Conservation (phyloP, 2,888 invertebrate genomes). For the Vannuccia rotundouncinata region DNA sequence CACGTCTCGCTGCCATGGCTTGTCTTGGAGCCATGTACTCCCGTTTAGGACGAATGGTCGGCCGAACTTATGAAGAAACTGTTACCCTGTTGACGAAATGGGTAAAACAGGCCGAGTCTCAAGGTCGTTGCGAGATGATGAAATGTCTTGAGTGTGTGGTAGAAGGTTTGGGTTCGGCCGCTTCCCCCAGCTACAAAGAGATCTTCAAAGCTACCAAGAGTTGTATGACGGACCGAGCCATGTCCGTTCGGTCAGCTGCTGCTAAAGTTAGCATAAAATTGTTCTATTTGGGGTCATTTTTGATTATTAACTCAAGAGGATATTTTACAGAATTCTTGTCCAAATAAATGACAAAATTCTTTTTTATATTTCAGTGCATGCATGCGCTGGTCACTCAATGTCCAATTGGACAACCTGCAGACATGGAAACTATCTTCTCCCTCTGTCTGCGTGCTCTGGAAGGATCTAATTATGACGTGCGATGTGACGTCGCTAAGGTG, state of each 20-base stretch:
- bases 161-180: conserved; percentile 87
- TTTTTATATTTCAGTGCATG: conserved; percentile 34
- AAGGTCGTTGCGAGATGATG: conserved; percentile 92
- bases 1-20: conserved; percentile 89
- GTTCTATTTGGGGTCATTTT: not conserved
- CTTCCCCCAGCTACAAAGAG: conserved; percentile 63
- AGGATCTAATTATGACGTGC: conserved; percentile 80
- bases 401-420: conserved; percentile 30
- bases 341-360: too few relatives aligned
- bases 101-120: conserved; percentile 64
- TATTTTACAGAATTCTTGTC: too few relatives aligned
- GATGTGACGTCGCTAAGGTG: conserved; percentile 82
- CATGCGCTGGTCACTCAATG: conserved; percentile 30
- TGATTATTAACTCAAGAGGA: too few relatives aligned
- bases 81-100: conserved; percentile 82
- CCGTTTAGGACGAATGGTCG: conserved; percentile 99
- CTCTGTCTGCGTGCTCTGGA: conserved; percentile 84
- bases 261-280: conserved; percentile 63
- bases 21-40: conserved; percentile 92
- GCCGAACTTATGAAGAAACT: conserved; percentile 93
- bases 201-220: conserved; percentile 68
- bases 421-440: conserved; percentile 64
- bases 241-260: conserved; percentile 85
- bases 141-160: conserved; percentile 83
- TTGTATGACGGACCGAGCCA: conserved; percentile 79